Evolutionary conservation across 2,888 invertebrate species (phyloP).

Genomic region (Orthosia incerta): DNA sequence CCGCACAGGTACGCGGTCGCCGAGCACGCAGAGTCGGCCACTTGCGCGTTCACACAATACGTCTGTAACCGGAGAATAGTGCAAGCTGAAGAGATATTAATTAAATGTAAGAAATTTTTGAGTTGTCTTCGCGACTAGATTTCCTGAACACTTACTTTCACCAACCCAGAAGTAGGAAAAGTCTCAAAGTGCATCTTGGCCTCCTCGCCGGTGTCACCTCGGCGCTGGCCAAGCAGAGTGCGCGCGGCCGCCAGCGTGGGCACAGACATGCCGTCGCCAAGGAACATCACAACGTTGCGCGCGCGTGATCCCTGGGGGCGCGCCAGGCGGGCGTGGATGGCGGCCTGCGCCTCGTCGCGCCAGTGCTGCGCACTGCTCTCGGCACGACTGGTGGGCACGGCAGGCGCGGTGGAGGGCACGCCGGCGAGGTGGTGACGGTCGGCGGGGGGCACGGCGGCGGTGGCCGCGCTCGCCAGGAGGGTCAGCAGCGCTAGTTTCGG

Average conservation of each 20-base stretch:
- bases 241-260: too few relatives aligned
- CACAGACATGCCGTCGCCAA: too few relatives aligned
- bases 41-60: slow-evolving; percentile 91
- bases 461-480: slow-evolving; percentile 41
- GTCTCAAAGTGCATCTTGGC: slow-evolving; percentile 31
- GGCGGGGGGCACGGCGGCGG: slow-evolving; percentile 44
- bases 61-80: slow-evolving; percentile 75
- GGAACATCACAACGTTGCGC: slow-evolving; percentile 79
- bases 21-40: slow-evolving; percentile 93
- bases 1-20: slow-evolving; percentile 93
- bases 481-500: slow-evolving; percentile 22
- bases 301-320: slow-evolving; percentile 81
- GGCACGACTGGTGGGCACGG: slow-evolving; percentile 15
- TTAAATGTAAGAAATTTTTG: neutral
- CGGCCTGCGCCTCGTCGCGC: slow-evolving; percentile 55
- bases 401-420: slow-evolving; percentile 14
- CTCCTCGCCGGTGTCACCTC: too few relatives aligned
- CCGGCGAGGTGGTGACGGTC: slow-evolving; percentile 49
- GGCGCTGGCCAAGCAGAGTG: too few relatives aligned
- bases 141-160: slow-evolving; percentile 16
- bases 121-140: neutral
- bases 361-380: slow-evolving; percentile 18
- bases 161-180: slow-evolving; percentile 19
- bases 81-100: neutral
- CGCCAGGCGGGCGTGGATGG: slow-evolving; percentile 61